These are phyloP conservation scores for Lepus europaeus DNA, from an alignment of 2,113 vertebrate genomes.

Conservation along the genomic window DNA sequence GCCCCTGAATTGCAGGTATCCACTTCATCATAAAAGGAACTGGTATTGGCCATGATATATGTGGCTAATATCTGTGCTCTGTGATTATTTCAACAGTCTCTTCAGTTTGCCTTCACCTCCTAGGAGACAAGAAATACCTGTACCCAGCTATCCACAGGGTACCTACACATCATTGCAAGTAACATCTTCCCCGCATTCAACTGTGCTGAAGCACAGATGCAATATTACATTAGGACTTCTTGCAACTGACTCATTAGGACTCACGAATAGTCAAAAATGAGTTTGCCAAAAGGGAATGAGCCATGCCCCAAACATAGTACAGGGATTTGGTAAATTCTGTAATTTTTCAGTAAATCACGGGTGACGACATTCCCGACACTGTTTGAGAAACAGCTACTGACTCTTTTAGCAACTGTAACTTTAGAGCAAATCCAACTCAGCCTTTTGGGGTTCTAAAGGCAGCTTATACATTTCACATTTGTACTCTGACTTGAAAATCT, in stretches of 20 bases:
- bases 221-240: background rate
- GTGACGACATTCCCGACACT: background rate
- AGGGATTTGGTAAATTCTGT: background rate
- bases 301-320: background rate
- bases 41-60: background rate
- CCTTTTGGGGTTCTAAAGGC: background rate
- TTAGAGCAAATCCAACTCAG: background rate
- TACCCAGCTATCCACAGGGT: background rate
- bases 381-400: background rate
- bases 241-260: background rate
- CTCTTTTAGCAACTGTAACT: background rate
- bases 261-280: background rate
- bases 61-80: background rate
- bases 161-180: background rate
- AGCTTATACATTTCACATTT: background rate
- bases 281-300: background rate
- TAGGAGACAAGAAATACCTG: background rate
- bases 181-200: background rate
- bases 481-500: background rate
- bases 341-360: background rate
- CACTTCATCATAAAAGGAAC: background rate
- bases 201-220: background rate
- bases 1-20: background rate
- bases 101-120: background rate
- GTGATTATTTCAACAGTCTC: background rate